Percentiles rank a stretch among this genome's conserved stretches.
Evolutionary conservation across 2,888 invertebrate genomes (phyloP).

Genomic region (Epinotia brunnichana): DNA sequence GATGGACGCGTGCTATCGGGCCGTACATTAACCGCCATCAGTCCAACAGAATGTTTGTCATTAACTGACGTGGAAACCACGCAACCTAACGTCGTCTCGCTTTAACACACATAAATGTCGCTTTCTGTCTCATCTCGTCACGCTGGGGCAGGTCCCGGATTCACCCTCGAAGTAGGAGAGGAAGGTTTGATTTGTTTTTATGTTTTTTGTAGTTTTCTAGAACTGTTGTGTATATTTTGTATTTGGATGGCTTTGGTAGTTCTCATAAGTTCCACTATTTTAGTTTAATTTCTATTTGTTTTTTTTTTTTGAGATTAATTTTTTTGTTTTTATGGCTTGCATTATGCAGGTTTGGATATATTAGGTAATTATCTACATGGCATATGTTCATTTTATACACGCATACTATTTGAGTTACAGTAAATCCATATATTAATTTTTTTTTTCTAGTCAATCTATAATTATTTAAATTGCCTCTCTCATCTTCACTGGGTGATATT

Average conservation of each 20-base stretch:
- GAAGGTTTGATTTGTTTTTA: slow-evolving; percentile 76
- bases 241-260: slow-evolving; percentile 51
- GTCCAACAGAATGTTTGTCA: slow-evolving; percentile 24
- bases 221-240: slow-evolving; percentile 55
- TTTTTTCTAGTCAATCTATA: neutral
- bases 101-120: slow-evolving; percentile 82
- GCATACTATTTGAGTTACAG: neutral
- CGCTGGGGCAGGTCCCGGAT: slow-evolving; percentile 79
- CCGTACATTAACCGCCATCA: too few species aligned
- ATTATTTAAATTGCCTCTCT: slow-evolving; percentile 17
- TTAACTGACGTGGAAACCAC: slow-evolving; percentile 49
- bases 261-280: neutral
- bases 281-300: neutral
- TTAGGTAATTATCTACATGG: neutral
- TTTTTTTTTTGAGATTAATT: slow-evolving; percentile 38
- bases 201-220: slow-evolving; percentile 52
- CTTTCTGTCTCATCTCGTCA: slow-evolving; percentile 78
- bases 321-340: slow-evolving; percentile 34
- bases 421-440: neutral
- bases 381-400: neutral
- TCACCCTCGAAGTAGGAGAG: slow-evolving; percentile 80
- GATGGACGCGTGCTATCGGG: too few species aligned
- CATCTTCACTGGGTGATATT: slow-evolving; percentile 13
- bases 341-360: slow-evolving; percentile 56
- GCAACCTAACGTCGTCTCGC: slow-evolving; percentile 68